Evolutionary conservation across 2,113 vertebrate genomes (phyloP).

Genomic region (Ceyx melanurus): DNA sequence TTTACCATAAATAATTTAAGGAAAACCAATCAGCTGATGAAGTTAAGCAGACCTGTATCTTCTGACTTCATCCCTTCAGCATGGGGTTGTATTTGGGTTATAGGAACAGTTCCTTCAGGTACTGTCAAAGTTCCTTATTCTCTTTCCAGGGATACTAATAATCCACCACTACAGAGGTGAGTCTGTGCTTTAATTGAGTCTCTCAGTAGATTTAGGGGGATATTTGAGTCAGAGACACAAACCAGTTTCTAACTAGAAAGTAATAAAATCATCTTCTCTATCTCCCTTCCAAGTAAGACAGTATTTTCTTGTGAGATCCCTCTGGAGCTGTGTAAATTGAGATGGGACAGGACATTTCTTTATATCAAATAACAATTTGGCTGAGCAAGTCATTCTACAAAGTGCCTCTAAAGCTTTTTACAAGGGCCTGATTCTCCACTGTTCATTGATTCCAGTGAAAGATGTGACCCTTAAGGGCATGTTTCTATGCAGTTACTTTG

Average conservation of each 20-base stretch:
- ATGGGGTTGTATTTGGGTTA: neutral
- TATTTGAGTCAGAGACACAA: neutral
- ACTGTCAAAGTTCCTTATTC: neutral
- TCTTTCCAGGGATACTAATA: neutral
- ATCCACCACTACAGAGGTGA: neutral
- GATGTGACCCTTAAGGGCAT: neutral
- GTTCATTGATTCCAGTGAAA: neutral
- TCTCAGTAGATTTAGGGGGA: neutral
- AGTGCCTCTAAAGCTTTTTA: neutral
- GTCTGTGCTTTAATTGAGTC: neutral
- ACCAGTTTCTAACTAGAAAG: neutral
- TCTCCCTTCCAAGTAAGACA: neutral
- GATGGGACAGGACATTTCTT: neutral
- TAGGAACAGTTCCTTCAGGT: neutral
- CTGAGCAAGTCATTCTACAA: neutral
- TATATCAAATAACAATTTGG: neutral
- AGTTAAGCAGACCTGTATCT: neutral
- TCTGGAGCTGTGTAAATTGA: neutral
- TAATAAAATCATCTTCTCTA: neutral
- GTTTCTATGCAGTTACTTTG: neutral
- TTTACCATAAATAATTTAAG: neutral
- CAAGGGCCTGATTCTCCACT: neutral
- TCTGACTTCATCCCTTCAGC: neutral
- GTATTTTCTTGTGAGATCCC: neutral
- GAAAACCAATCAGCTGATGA: neutral